Percentiles rank a stretch among this genome's conserved stretches.
phyloP scores from a whole-genome alignment of 1,140 invertebrate genomes.

The Homalodisca vitripennis region DNA sequence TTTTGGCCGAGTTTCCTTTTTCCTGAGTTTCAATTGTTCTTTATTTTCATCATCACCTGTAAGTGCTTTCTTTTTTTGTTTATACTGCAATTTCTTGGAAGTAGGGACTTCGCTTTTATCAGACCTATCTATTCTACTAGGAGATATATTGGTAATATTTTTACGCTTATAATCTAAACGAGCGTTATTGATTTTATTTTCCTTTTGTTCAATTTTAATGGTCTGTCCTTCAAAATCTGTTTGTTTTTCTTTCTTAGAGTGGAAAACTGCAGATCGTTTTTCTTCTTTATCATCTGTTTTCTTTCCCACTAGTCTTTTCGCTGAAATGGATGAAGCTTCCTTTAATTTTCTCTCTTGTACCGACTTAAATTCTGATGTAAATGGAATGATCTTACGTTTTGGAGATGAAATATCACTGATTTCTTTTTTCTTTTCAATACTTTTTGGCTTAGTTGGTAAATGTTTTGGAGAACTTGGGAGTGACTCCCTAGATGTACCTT shows the following conservation, averaged over 20 bases:
- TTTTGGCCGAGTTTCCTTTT: background rate
- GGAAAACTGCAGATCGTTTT: background rate
- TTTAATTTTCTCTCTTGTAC: background rate
- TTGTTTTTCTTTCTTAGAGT: background rate
- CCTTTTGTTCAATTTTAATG: constrained; percentile 8
- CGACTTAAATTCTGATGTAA: constrained; percentile 40
- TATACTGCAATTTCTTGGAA: background rate
- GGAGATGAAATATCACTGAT: background rate
- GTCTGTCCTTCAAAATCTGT: constrained; percentile 19
- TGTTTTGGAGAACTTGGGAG: constrained; percentile 6
- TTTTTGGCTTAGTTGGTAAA: constrained; percentile 19
- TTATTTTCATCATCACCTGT: background rate
- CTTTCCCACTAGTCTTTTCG: constrained; percentile 32
- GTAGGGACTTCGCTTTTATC: background rate
- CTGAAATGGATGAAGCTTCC: constrained; percentile 31
- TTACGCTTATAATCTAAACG: background rate
- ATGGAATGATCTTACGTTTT: constrained; percentile 34
- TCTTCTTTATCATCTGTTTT: constrained; percentile 31
- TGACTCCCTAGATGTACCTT: constrained; percentile 40
- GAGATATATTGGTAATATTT: constrained; percentile 6
- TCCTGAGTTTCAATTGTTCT: background rate
- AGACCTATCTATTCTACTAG: background rate
- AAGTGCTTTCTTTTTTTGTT: background rate
- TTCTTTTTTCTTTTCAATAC: constrained; percentile 37
- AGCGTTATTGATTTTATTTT: constrained; percentile 22